Base-by-base conservation (phyloP, 2,113 vertebrate species). In the Phrynocephalus versicolor region DNA sequence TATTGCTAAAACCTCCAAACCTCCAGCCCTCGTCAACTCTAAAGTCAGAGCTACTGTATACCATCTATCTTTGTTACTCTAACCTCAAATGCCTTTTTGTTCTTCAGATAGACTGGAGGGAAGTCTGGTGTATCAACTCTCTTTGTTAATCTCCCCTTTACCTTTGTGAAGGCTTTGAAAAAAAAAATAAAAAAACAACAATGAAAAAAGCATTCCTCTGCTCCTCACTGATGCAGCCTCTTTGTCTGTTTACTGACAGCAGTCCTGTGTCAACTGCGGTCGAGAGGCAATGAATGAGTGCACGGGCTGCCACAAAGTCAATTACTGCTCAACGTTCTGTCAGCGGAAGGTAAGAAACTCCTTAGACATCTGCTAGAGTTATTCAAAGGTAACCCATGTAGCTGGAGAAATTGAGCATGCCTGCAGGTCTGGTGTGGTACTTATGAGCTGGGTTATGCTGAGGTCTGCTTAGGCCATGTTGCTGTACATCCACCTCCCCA, bases 311-410 rank as follows among this genome's bases (percentile, higher is more conserved):
- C 99, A 98, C 88, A 99, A 99, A 85, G 98, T 99, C 93, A 98
- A 98, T 97, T 99, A 99, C 96, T 99, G 99, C 95, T 99, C 99
- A 82, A 97, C 96, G 0, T 99, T 99, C 96, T 99, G 99, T 90
- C 98, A 99, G 94, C 95, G 97, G 70, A 99, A 99, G 98, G 99
- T 99, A 94, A 10, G 0, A 0, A 81, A 64, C 15, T 14, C 41
- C n/a, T 25, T 72, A 72, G 6, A 79, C 35, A 72, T 15, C 41
- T 69, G 75, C 1, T 70, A 37, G 60, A 6, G 39, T 9, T 35
- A 5, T 1, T 13, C 15, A 16, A 45, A 60, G 62, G 45, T 39
- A 64, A 18, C 79, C 10, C 23, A 3, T 0, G 37, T 1, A 72
- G 30, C n/a, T 73, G 39, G 39, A 64, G 78, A 85, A 80, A 35